phyloP scores from a whole-genome alignment of 2,113 vertebrate species.

The Odocoileus hemionus region DNA sequence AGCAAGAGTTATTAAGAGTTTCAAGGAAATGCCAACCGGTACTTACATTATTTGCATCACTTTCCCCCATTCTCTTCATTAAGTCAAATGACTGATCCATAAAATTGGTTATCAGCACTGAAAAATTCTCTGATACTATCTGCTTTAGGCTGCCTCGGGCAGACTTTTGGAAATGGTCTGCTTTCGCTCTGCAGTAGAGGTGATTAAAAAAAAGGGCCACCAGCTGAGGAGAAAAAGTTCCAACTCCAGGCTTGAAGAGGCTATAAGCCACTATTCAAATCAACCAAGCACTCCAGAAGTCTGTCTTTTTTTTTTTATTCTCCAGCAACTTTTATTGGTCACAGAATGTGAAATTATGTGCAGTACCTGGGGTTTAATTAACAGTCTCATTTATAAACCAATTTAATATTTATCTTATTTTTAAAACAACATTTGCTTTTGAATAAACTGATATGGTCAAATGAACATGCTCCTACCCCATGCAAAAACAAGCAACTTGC shows the following conservation, averaged over 20 bases:
- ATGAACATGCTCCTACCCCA: not conserved
- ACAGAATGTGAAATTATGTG: not conserved
- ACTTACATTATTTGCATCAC: not conserved
- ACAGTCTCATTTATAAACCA: not conserved
- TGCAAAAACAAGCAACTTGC: not conserved
- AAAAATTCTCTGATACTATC: not conserved
- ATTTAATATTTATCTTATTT: not conserved
- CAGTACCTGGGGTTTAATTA: not conserved
- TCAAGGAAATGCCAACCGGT: not conserved
- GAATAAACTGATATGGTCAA: not conserved
- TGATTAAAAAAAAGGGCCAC: not conserved
- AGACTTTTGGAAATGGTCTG: not conserved
- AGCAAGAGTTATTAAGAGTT: not conserved
- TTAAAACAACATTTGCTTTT: not conserved
- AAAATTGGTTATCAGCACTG: not conserved
- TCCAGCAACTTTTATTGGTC: not conserved
- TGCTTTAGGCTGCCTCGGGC: not conserved
- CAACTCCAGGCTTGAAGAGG: not conserved
- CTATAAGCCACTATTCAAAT: not conserved
- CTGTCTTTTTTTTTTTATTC: not conserved
- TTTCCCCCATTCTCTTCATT: not conserved
- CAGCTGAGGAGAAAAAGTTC: not conserved
- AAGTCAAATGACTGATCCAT: slow-evolving; percentile 40
- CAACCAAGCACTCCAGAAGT: too few species aligned
- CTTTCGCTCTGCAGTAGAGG: not conserved